Conservation (phyloP, 2,113 vertebrate genomes). For the Pitta sordida region DNA sequence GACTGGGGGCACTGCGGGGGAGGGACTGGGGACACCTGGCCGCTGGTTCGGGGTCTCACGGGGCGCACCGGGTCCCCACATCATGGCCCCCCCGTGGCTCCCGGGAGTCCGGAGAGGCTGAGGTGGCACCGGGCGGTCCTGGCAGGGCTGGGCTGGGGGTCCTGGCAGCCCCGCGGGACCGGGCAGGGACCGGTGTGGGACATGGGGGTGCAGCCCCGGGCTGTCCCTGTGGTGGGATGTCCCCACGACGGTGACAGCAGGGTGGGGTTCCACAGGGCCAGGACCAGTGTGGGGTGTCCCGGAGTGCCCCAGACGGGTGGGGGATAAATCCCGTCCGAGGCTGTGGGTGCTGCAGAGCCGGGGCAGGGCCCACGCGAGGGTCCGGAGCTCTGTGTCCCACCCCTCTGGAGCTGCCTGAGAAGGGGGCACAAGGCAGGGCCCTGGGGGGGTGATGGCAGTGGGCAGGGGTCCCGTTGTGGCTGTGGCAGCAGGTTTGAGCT, state of each 20-base stretch:
- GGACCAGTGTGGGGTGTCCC: neutral
- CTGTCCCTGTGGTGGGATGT: neutral
- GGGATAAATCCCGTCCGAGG: neutral
- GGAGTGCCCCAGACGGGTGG: too few species aligned
- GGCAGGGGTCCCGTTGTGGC: rapidly evolving
- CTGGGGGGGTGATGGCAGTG: neutral
- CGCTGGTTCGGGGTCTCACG: too few species aligned
- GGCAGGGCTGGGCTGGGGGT: neutral
- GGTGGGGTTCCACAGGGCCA: neutral
- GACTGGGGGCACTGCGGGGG: too few species aligned
- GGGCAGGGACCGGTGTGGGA: neutral
- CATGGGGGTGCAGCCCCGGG: neutral
- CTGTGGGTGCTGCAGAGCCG: neutral
- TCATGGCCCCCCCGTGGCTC: neutral
- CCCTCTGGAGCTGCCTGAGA: neutral
- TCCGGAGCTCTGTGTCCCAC: neutral
- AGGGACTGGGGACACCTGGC: too few species aligned
- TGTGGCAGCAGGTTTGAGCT: neutral
- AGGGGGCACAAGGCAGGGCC: neutral
- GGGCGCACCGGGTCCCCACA: too few species aligned
- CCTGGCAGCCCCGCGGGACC: neutral
- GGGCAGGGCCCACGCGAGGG: neutral
- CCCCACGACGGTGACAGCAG: neutral
- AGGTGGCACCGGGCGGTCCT: neutral
- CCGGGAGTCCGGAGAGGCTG: neutral